phyloP scores from a whole-genome alignment of 2,797 vertebrate genomes.

The Halcyon smyrnensis region DNA sequence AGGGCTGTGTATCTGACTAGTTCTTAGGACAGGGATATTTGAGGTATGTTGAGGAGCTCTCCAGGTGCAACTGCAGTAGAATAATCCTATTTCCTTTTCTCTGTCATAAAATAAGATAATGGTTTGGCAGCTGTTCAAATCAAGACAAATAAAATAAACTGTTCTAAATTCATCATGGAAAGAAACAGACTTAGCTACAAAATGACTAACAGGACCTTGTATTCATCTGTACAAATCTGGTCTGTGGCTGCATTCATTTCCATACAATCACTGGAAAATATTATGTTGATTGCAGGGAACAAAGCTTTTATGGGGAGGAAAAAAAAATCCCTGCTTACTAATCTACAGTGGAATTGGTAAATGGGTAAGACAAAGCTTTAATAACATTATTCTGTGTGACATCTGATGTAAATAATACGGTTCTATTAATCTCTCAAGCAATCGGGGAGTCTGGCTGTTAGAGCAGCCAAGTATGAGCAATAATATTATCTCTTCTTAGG shows the following conservation, averaged over 20 bases:
- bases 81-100: background rate
- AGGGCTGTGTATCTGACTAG: background rate
- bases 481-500: constrained; percentile 60
- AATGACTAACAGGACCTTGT: constrained; percentile 47
- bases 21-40: background rate
- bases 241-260: constrained; percentile 50
- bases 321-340: constrained; percentile 31
- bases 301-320: constrained; percentile 22
- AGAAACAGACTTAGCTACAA: constrained; percentile 39
- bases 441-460: constrained; percentile 62
- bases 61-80: background rate
- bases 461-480: constrained; percentile 53
- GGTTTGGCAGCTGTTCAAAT: constrained; percentile 24
- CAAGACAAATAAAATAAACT: constrained; percentile 15
- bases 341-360: constrained; percentile 73
- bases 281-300: constrained; percentile 66
- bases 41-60: background rate
- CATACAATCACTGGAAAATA: constrained; percentile 52
- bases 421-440: constrained; percentile 72
- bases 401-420: constrained; percentile 74
- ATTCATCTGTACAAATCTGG: background rate
- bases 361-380: constrained; percentile 59
- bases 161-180: constrained; percentile 6
- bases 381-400: constrained; percentile 56
- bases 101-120: background rate